These are phyloP conservation scores for Cassiopea andromeda DNA, from an alignment of 30 jellyfish, hydroid and myxozoan species.

Conservation along the genomic window DNA sequence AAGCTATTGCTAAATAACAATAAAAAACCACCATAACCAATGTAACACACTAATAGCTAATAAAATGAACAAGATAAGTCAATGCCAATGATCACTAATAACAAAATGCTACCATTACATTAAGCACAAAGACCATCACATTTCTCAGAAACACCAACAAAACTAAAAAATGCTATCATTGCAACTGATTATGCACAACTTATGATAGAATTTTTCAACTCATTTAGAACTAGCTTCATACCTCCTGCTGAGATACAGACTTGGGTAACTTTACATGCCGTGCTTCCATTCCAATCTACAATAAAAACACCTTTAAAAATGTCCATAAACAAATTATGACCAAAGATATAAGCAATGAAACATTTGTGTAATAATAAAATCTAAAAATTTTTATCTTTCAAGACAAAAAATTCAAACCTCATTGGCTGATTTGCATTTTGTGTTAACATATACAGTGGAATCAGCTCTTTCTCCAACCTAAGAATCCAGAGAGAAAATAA, in stretches of 20 bases:
- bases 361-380: no score
- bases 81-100: background rate
- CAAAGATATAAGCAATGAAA: background rate
- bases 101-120: no score
- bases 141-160: no score
- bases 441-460: constrained; percentile 90
- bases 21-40: background rate
- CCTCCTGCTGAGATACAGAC: constrained; percentile 85
- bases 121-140: no score
- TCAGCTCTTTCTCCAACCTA: constrained; percentile 97
- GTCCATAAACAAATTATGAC: background rate
- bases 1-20: no score
- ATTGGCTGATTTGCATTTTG: constrained; percentile 89
- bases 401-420: constrained; percentile 62
- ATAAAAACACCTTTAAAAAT: background rate
- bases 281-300: constrained; percentile 96
- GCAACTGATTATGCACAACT: background rate
- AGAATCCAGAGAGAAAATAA: no score
- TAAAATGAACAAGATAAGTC: no score
- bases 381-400: background rate
- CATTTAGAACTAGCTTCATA: no score
- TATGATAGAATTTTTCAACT: background rate
- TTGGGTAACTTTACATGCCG: constrained; percentile 85
- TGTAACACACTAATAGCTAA: no score
- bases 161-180: no score